Evolutionary conservation across 2,888 invertebrate species (phyloP).

Genomic region (Dryomyza anilis): DNA sequence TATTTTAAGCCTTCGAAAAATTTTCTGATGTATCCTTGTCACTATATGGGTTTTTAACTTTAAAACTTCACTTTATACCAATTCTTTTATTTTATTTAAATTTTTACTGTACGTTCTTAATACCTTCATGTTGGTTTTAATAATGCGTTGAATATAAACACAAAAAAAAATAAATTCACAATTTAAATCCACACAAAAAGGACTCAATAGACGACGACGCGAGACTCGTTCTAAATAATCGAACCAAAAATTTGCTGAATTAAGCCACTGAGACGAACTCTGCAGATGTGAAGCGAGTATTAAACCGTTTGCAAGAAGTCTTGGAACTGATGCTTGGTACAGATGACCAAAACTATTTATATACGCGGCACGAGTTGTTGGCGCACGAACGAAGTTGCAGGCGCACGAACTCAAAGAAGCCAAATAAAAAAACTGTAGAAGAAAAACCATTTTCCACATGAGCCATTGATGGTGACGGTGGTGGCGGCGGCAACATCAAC

Average conservation of each 20-base stretch:
- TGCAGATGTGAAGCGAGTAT: constrained; percentile 6
- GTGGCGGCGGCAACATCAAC: constrained; percentile 2
- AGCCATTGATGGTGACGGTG: neutral
- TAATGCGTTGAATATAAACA: neutral
- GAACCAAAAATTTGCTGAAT: too few species aligned
- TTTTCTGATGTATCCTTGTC: too few species aligned
- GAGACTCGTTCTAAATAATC: neutral
- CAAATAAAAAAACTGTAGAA: constrained; percentile 1
- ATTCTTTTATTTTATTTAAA: neutral
- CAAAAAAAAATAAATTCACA: neutral
- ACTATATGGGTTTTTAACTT: too few species aligned
- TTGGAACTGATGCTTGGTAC: constrained; percentile 60
- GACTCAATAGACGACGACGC: neutral
- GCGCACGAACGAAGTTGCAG: constrained; percentile 27
- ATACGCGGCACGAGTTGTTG: constrained; percentile 49
- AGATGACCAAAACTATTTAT: constrained; percentile 63
- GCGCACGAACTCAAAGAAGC: constrained; percentile 19
- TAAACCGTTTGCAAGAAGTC: constrained; percentile 59
- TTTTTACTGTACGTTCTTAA: neutral
- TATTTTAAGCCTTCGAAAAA: too few species aligned
- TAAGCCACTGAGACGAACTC: too few species aligned
- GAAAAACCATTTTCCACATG: constrained; percentile 16
- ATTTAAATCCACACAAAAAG: neutral
- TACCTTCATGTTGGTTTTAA: constrained; percentile 9
- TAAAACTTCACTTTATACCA: too few species aligned